Base-by-base conservation (phyloP, 2,797 vertebrate genomes). In the Spatula clypeata region DNA sequence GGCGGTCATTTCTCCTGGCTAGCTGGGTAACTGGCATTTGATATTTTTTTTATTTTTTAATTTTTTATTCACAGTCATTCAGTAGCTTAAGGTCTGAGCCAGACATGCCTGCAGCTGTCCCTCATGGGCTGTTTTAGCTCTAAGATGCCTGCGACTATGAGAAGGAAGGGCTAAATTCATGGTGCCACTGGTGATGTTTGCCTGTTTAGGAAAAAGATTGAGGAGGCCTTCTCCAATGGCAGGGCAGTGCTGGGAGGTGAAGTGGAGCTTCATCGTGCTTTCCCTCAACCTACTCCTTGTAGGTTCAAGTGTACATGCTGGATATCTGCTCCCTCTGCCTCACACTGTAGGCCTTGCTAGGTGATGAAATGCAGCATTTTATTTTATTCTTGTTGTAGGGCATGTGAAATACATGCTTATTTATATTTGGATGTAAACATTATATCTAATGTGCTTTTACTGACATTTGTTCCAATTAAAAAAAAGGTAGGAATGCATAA, bases 351-450 rank as follows among this genome's bases (percentile, higher is more conserved):
- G 29, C n/a, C 9, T 14, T 45, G 36, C 11, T 19, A 9, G 36
- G 23, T 69, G 73, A 44, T 23, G 47, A 24, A 54, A 38, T 0
- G 3, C 21, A 65, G 51, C 6, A 15, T 36, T 84, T 84, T 27
- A 11, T 70, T 70, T 74, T 42, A 38, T 54, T 44, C 23, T 54
- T 75, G 3, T 47, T 71, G 23, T 32, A 62, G 34, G 57, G 26
- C 12, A 49, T 57, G 66, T 67, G 67, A 82, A 84, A 92, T 73
- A 84, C 31, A 40, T 58, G 32, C 20, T 88, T 77, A 45, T 74
- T 83, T 92, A 31, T 91, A 74, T 84, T 66, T 90, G 60, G 24
- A 40, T 83, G 61, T 40, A 95, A 70, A 54, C 16, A 20, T 55
- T 75, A 11, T 36, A 86, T 66, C 40, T 71, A 67, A 60, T 57